Evolutionary conservation across 2,888 invertebrate species (phyloP).

Genomic region (Calliphora vomitoria): DNA sequence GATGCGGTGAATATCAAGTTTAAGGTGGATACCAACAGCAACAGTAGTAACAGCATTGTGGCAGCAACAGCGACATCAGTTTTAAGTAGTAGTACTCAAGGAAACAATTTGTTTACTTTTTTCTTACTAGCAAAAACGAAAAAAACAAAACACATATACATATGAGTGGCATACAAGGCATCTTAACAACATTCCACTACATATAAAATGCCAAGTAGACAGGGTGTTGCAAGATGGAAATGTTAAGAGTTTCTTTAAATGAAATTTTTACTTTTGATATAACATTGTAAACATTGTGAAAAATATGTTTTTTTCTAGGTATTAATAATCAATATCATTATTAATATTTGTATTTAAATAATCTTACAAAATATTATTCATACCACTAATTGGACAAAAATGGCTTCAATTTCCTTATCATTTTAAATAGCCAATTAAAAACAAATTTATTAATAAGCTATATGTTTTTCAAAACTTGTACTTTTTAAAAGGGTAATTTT

Average conservation of each 20-base stretch:
- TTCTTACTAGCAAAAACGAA: not conserved
- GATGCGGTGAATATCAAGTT: constrained; percentile 29
- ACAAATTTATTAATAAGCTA: no score
- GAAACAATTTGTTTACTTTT: constrained; percentile 59
- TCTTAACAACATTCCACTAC: constrained; percentile 39
- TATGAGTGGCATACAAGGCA: constrained; percentile 11
- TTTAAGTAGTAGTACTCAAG: constrained; percentile 27
- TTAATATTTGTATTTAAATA: no score
- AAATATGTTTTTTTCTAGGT: no score
- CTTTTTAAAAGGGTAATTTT: no score
- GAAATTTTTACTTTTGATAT: not conserved
- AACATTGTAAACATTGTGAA: no score
- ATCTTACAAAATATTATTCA: no score
- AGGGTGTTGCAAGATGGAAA: not conserved
- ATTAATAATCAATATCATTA: no score
- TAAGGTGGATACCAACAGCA: constrained; percentile 15
- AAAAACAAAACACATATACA: not conserved
- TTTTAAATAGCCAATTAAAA: no score
- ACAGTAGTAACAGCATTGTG: not conserved
- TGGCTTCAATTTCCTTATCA: no score
- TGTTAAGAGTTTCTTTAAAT: not conserved
- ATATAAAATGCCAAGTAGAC: constrained; percentile 15
- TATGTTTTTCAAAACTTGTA: no score
- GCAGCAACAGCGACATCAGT: constrained; percentile 23
- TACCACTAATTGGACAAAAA: no score